Conservation (phyloP, 23 tunicate genomes). For the Diplosoma virens region DNA sequence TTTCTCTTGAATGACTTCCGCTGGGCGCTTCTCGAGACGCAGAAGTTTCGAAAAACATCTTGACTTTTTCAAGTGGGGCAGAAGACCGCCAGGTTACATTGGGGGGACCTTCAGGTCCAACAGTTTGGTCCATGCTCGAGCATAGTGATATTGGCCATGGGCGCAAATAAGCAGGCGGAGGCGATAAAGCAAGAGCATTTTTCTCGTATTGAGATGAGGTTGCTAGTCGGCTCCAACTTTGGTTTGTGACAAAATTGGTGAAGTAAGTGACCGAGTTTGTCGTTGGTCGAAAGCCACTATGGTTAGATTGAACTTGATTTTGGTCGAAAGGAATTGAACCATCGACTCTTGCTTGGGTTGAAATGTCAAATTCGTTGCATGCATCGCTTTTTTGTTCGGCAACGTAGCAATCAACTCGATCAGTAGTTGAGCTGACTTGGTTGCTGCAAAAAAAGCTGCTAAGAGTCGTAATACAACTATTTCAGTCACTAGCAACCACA, state of each 20-base stretch:
- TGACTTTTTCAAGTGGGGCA: constrained; percentile 28
- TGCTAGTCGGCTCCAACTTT: too few species aligned
- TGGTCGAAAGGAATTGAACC: background rate
- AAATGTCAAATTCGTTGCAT: too few species aligned
- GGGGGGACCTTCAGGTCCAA: constrained; percentile 87
- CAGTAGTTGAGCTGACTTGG: constrained; percentile 27
- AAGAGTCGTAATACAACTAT: too few species aligned
- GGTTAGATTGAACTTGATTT: background rate
- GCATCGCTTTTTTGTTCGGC: too few species aligned
- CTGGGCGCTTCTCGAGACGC: background rate
- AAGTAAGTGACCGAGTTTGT: background rate
- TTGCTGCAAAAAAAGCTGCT: constrained; percentile 24
- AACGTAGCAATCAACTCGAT: too few species aligned
- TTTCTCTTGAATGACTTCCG: background rate
- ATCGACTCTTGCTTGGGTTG: background rate
- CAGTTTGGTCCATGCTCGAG: constrained; percentile 51
- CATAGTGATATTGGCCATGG: constrained; percentile 9
- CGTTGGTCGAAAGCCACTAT: background rate
- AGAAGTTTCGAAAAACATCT: background rate
- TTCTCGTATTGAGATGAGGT: too few species aligned
- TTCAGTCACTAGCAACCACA: too few species aligned
- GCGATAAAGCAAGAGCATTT: too few species aligned
- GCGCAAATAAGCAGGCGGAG: too few species aligned
- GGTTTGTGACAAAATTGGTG: background rate
- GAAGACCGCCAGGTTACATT: constrained; percentile 62